Conservation (phyloP, 1,140 invertebrate species). For the Ooceraea biroi region DNA sequence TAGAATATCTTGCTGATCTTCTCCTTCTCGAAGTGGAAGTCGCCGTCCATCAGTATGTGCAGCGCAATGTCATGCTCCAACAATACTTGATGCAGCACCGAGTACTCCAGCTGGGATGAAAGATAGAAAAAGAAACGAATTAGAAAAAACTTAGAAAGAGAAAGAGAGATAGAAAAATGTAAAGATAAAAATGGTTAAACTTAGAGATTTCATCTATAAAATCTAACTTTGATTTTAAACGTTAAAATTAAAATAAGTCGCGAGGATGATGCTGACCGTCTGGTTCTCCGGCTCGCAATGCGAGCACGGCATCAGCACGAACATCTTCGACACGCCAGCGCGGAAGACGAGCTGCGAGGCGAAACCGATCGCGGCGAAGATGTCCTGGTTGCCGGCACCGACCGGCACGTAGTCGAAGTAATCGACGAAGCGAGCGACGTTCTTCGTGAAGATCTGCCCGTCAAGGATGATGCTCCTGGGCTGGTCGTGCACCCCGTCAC, state of each 20-base stretch:
- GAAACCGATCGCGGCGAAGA: slow-evolving; percentile 91
- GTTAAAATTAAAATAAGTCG: not conserved
- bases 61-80: slow-evolving; percentile 93
- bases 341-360: slow-evolving; percentile 92
- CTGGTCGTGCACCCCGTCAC: slow-evolving; percentile 89
- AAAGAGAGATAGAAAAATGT: not conserved
- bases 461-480: slow-evolving; percentile 90
- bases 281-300: slow-evolving; percentile 90
- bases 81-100: slow-evolving; percentile 91
- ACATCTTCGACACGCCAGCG: slow-evolving; percentile 94
- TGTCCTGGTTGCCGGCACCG: slow-evolving; percentile 90
- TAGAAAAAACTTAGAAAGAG: no score
- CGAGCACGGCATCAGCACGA: slow-evolving; percentile 93
- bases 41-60: slow-evolving; percentile 93
- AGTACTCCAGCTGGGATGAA: slow-evolving; percentile 90
- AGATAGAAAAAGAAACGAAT: not conserved
- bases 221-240: not conserved
- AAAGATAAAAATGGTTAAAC: not conserved
- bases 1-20: slow-evolving; percentile 91
- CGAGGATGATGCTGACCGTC: slow-evolving; percentile 85
- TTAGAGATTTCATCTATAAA: not conserved
- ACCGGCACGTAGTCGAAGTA: slow-evolving; percentile 89
- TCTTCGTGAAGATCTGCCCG: slow-evolving; percentile 89
- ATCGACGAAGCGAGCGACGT: slow-evolving; percentile 86
- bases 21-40: slow-evolving; percentile 91